Base-by-base conservation (phyloP, 2,888 invertebrate species). In the Stenotaenia linearis region DNA sequence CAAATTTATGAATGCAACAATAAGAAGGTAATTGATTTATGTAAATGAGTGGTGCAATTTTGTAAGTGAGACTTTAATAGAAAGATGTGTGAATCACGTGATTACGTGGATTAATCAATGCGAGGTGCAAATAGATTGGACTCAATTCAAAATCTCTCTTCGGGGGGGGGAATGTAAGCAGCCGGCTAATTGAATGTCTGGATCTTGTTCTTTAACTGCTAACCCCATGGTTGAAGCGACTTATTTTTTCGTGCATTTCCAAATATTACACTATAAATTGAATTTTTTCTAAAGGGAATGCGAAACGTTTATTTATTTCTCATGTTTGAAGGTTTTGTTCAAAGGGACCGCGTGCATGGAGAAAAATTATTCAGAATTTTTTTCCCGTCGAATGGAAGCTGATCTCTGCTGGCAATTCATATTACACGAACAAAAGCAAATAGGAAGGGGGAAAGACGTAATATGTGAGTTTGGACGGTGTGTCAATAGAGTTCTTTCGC, bases 61-160 rank as follows among this genome's bases (percentile, higher is more conserved):
- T 69, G 69, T 69, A 69, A 69, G 69, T 69, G 69, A 69, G 69
- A 69, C 69, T 69, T 61, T 69, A 69, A 69, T 69, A n/a, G 28
- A 69, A 69, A 69, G 69, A 69, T 69, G 25, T 69, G 28, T 28
- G 69, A 15, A 12, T 69, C 69, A 69, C 69, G 69, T 69, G 69
- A 69, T 0, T 10, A 4, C 15, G 25, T 28, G 25, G 15, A 23
- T 28, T 69, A 69, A 69, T 69, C 69, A 69, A 69, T 69, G 69
- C 23, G 69, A 25, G 4, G 21, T 18, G 50, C 69, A 69, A 12
- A 69, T 69, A 50, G 50, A 50, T 50, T 50, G 50, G 50, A 50
- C 69, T 69, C 28, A 28, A 69, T 69, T 69, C 69, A 69, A 69
- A 69, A 12, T 4, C 6, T 12, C 23, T 12, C 69, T 69, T 69